Evolutionary conservation across 2,113 vertebrate genomes (phyloP), one percentile per base, ranked within the genome.

Genomic region (Coturnix japonica): DNA sequence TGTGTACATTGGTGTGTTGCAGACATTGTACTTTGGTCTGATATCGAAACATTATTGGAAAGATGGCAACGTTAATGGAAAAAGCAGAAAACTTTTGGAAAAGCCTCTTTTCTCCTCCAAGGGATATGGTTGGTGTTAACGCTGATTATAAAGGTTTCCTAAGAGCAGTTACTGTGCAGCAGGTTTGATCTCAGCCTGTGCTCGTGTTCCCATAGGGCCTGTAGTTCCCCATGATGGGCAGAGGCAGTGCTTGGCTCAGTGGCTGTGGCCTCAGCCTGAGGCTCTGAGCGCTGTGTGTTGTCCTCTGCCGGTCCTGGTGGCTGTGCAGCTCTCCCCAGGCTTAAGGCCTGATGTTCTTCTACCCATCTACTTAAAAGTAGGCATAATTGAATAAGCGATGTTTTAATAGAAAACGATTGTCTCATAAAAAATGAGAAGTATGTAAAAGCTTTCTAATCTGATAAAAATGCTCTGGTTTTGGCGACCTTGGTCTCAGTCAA

Each of bases 391-490:
- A 81, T 80, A 89, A 85, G 77, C 23, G 21, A 1, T 63, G 5
- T 82, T 90, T 89, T 64, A 76, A 65, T 37, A 71, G 78, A 44
- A 28, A 71, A 18, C 33, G 87, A 8, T 43, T 47, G 26, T 74
- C 37, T 82, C n/a, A 39, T 93, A 86, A 87, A 43, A 89, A 83
- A 69, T 41, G 44, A 76, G 17, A 86, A 87, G 20, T 73, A 25
- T 65, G 31, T 76, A 47, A 70, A 79, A 35, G 63, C 66, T 86
- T 79, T 88, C 46, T 69, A 75, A 89, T 69, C 41, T 79, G 35
- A 80, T 83, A 53, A 46, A 61, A 78, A 69, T 21, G 15, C 57
- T 67, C 8, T 37, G 6, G 9, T 83, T 57, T 89, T 71, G 79
- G 44, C 11, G 81, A 54, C 31, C 54, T 84, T 75, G 63, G 71